Base-by-base conservation (phyloP, 2,797 vertebrate species). In the Lagorchestes hirsutus region DNA sequence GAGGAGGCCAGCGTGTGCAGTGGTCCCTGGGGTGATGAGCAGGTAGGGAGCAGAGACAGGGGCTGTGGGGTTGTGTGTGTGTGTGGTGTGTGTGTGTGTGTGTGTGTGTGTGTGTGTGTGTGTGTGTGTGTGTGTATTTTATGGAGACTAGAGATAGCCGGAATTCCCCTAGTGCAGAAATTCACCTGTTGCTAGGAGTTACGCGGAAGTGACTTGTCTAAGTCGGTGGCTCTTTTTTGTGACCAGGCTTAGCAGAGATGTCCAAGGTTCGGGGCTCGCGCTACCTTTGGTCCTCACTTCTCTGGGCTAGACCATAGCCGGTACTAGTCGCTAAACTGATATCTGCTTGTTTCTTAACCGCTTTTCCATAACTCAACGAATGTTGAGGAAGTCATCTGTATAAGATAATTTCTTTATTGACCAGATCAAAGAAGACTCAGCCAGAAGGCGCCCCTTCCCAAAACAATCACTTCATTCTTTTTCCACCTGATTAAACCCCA, bases 401-500 rank as follows among this genome's bases (percentile, higher is more conserved):
- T 54, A 54, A 59, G 95, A 62, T 91, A 52, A 62, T 74, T 91
- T 90, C 91, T 94, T 91, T 87, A 91, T 3, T 40, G 59, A 57
- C 31, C 52, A 57, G 92, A 93, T 95, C 92, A 96, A 93, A 93
- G 95, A 14, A 29, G 12, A 91, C 28, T 11, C 27, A 18, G 50
- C 27, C 6, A 55, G 34, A n/a, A 92, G 34, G 40, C 55, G 55
- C 67, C 95, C 57, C n/a, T 46, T 29, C 24, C 46, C 74, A 5
- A 74, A 91, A 93, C 95, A 93, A 93, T 92, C 55, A 29, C 91
- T 50, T 92, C 96, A 90, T 95, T 94, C 93, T 95, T 92, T 90
- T 87, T 54, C 91, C 91, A n/a, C 57, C 93, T 95, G 96, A 94
- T 96, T 96, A 96, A 96, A 90, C 92, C 62, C 40, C 59, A 56